phyloP scores from a whole-genome alignment of 1,140 invertebrate species.

The Ceratosolen fusciceps region DNA sequence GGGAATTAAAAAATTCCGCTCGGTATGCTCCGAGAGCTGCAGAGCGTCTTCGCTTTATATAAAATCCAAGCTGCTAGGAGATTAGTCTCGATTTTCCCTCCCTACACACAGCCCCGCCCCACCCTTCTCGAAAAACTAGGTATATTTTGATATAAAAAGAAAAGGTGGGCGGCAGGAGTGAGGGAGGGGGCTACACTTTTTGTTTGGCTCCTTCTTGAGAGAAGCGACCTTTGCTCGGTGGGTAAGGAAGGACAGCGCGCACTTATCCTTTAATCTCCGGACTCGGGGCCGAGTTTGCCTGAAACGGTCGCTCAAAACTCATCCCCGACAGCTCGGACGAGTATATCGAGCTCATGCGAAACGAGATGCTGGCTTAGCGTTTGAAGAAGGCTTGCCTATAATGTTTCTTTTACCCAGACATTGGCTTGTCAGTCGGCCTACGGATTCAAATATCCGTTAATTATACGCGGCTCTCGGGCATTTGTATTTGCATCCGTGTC shows the following conservation, averaged over 20 bases:
- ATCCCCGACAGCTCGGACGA: background rate
- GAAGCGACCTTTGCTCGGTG: too few relatives aligned
- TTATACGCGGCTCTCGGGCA: too few relatives aligned
- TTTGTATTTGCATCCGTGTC: too few relatives aligned
- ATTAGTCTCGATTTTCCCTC: constrained; percentile 21
- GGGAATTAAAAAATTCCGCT: constrained; percentile 19
- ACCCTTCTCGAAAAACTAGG: background rate
- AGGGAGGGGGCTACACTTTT: too few relatives aligned
- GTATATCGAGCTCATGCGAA: background rate
- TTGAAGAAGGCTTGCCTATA: background rate
- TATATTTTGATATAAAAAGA: background rate
- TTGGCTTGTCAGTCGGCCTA: background rate
- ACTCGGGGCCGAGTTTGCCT: background rate
- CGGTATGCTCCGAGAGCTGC: background rate
- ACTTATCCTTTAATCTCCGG: background rate
- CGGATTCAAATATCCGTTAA: background rate
- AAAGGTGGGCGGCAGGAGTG: too few relatives aligned
- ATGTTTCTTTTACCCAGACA: background rate
- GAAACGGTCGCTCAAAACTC: background rate
- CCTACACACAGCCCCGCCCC: background rate
- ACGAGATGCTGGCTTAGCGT: background rate
- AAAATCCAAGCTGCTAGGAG: constrained; percentile 9
- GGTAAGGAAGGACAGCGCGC: background rate
- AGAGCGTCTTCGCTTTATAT: background rate
- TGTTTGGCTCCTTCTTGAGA: too few relatives aligned